Base-by-base conservation (phyloP, 2,888 invertebrate genomes). In the Mythimna ferrago region DNA sequence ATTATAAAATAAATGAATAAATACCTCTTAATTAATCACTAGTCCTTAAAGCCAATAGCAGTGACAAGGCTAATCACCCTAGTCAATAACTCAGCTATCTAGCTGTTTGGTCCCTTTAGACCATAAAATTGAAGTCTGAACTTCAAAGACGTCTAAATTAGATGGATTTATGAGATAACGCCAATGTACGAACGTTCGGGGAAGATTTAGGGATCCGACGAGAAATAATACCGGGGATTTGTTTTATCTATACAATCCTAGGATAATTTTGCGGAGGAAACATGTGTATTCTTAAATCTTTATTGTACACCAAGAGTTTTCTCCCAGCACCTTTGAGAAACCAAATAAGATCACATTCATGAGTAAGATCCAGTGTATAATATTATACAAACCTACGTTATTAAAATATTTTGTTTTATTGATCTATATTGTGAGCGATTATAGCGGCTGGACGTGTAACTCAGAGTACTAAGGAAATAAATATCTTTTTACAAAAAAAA, bases 131-230 rank as follows among this genome's bases (percentile, higher is more conserved):
- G 67, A 80, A 63, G 62, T 76, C 69, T 71, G 63, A 63, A 44
- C 51, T 71, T 64, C 32, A 60, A 81, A 81, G 66, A 71, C 56
- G 14, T 62, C 53, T 35, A 44, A 66, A 44, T 57, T 38, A 71
- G 64, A 81, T 81, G 66, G 81, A 76, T 81, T 81, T 71, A 66
- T 56, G 21, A 76, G 78, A 79, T 81, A 79, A 76, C 61, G 2
- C n/a, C 57, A 57, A 67, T 57, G 19, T 41, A 7, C 21, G 19
- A 51, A 26, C 44, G 75, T 75, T 60, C 19, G 57, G 38, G 10
- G 16, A 11, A 69, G 76, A 66, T 66, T 62, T 57, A 65, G 32
- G 3, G 54, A 56, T 56, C 51, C 51, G 78, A 57, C n/a, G 41
- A 53, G 71, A 56, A 44, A 51, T 75, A 57, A 71, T 35, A 35